A percentile compares a stretch with the other conserved stretches of the same genome.
phyloP scores from a whole-genome alignment of 1,140 invertebrate genomes.

The Drosophila murphyi region DNA sequence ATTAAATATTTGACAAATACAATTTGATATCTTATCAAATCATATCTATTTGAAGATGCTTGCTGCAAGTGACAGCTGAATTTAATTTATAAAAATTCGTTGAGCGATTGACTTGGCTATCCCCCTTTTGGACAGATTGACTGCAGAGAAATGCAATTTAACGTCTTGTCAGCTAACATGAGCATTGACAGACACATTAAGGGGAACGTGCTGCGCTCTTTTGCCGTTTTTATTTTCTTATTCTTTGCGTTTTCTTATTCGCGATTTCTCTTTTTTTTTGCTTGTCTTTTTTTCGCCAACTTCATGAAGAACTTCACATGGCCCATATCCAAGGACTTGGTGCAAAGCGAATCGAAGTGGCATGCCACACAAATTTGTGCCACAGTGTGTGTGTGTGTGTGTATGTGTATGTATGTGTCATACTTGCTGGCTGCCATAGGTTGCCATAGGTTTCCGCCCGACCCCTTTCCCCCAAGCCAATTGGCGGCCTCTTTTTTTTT shows the following conservation, averaged over 20 bases:
- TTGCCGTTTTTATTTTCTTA: not conserved
- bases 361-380: constrained; percentile 36
- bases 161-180: constrained; percentile 15
- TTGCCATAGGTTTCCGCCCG: constrained; percentile 21
- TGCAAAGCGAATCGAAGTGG: constrained; percentile 5
- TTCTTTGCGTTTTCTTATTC: not conserved
- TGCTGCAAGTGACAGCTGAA: not conserved
- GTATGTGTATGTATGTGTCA: constrained; percentile 30
- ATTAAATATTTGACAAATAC: too few relatives aligned
- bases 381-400: constrained; percentile 4
- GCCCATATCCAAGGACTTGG: constrained; percentile 22
- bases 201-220: not conserved
- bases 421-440: constrained; percentile 7
- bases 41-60: too few relatives aligned
- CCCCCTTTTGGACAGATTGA: not conserved
- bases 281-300: not conserved
- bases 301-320: constrained; percentile 30
- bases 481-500: constrained; percentile 1
- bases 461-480: constrained; percentile 15
- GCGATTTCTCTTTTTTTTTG: not conserved
- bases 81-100: not conserved
- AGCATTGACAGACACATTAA: constrained; percentile 10
- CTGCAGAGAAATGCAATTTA: not conserved
- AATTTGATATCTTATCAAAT: too few relatives aligned
- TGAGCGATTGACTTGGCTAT: not conserved